Base-by-base conservation (phyloP, 2,113 vertebrate species). In the Aegotheles bennettii region DNA sequence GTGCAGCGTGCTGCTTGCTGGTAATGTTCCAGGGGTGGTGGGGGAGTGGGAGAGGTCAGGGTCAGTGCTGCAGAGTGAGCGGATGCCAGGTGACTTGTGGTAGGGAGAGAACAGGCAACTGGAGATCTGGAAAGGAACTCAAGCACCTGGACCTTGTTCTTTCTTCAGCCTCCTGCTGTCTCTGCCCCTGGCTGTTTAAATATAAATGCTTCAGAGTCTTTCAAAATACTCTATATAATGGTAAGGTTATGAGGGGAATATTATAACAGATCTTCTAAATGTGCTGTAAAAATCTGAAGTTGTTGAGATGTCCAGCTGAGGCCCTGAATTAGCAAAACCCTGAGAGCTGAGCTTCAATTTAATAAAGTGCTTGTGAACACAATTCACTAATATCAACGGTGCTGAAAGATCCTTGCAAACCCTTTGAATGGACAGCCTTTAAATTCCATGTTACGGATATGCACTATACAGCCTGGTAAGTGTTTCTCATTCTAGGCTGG, bases 21-120 rank as follows among this genome's bases (percentile, higher is more conserved):
- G 36, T 3, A 0, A 1, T 7, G 9, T 21, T 20, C n/a, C 7
- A 9, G 11, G 28, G n/a, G 14, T 42, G 29, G 31, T 10, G 18
- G 31, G 24, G 31, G 38, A 43, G 35, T 2, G 4, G 29, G 20
- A 75, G 42, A 67, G 19, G n/a, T 61, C 43, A 15, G 29, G 24
- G 26, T 15, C 19, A 19, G 16, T 2, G 28, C 20, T 64, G 36
- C 7, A 6, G 43, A n/a, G 25, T 7, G 23, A 28, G 33, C 2
- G 4, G n/a, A 21, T 56, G 20, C 45, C 35, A 38, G 8, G 29
- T 28, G 33, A 15, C 21, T 57, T 24, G n/a, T 40, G 31, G 13
- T 16, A 36, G n/a, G n/a, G 51, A 57, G 26, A 28, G 59, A 76
- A 25, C 14, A 7, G 38, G 47, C 14, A 71, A 4, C 9, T 59